A percentile compares a stretch with the other conserved stretches of the same genome.
These are phyloP conservation scores for Hemibagrus wyckioides DNA, from an alignment of 2,113 vertebrate species.

Conservation along the genomic window DNA sequence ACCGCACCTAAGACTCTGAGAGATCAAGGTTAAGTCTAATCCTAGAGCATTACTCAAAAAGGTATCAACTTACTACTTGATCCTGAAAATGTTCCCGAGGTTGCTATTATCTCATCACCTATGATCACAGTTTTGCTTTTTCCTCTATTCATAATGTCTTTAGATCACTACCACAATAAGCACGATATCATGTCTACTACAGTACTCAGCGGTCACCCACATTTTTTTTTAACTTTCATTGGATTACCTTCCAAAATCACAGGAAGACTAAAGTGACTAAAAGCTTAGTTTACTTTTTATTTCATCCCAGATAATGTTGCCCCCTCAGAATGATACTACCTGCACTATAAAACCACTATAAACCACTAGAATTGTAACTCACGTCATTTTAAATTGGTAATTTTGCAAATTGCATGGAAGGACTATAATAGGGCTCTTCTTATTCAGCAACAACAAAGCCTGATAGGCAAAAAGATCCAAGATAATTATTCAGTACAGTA, in stretches of 20 bases:
- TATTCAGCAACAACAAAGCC: not conserved
- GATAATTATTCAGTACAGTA: not conserved
- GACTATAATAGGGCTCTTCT: not conserved
- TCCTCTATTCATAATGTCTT: not conserved
- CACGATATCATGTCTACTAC: not conserved
- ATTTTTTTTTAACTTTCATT: not conserved
- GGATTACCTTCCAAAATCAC: not conserved
- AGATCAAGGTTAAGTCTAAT: not conserved
- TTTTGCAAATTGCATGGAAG: not conserved
- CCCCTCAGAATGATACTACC: not conserved
- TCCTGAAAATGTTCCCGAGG: not conserved
- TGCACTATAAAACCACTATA: not conserved
- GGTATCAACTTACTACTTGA: not conserved
- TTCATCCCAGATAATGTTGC: not conserved
- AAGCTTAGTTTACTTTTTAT: not conserved
- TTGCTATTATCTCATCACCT: not conserved
- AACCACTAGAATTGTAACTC: not conserved
- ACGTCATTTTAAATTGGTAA: not conserved
- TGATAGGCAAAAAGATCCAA: not conserved
- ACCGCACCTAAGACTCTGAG: not conserved
- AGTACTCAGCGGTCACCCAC: not conserved
- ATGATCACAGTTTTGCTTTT: not conserved
- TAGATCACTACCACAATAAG: not conserved
- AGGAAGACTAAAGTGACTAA: not conserved
- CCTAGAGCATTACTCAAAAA: not conserved